Evolutionary conservation across 2,113 vertebrate genomes (phyloP), one percentile per base, ranked within the genome.

Genomic region (Forbesichthys papilliferus): DNA sequence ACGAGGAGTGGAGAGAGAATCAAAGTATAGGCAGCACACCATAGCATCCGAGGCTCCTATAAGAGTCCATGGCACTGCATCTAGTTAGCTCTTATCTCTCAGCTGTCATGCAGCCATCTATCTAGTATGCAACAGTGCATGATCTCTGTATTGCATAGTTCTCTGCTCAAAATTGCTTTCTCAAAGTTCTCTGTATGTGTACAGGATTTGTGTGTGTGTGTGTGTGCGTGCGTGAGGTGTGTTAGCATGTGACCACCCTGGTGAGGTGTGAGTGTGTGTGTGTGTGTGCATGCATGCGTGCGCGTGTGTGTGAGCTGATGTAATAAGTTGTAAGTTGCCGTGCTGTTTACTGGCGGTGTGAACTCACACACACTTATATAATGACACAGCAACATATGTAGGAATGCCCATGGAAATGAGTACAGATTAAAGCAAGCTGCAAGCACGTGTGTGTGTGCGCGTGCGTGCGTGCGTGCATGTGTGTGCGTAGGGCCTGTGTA

Each of bases 251-350:
- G 52, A 5, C 36, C 36, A 8, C 36, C 36, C 36, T 1, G 36
- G 36, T 42, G 36, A 5, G 36, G 51, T 61, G 34, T 6, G 11
- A 60, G 33, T 12, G 75, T 64, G 66, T 42, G 62, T 11, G 14
- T 47, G 36, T 61, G 36, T 16, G 34, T 61, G 36, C 46, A 5
- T 46, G 33, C 4, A 2, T 56, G 20, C 34, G 20, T 33, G 10
- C 34, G 56, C 6, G 20, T 61, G 60, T 9, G 42, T 61, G 60
- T 16, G n/a, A 9, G 75, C 76, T 89, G 89, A 90, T 89, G 89
- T 72, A 89, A 90, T 74, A 64, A 76, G 65, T 62, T 72, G 86
- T 79, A 90, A 90, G 77, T 69, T 52, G 64, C 71, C 42, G 62
- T 59, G 79, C 78, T 81, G 73, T 82, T 84, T 78, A 67, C 73